A percentile compares a stretch with the other conserved stretches of the same genome.
These are phyloP conservation scores for Holocentrus rufus DNA, from an alignment of 2,797 vertebrate genomes.

Conservation along the genomic window DNA sequence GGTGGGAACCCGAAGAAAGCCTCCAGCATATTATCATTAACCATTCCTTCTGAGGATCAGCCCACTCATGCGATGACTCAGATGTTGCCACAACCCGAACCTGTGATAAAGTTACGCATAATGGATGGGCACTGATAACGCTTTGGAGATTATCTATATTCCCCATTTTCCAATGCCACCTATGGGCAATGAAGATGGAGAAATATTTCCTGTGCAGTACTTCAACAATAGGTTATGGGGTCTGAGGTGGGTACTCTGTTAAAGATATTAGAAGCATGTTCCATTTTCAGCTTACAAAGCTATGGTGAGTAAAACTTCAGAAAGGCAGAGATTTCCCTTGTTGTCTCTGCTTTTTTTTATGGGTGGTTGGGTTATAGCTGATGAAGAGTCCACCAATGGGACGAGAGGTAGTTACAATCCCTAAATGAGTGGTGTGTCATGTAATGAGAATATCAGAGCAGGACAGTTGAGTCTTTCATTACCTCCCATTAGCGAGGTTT, in stretches of 20 bases:
- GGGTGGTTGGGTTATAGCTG: not conserved
- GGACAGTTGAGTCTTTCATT: slow-evolving; percentile 62
- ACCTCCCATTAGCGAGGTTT: slow-evolving; percentile 65
- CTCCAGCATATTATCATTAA: slow-evolving; percentile 13
- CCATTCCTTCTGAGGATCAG: slow-evolving; percentile 18
- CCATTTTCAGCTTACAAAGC: not conserved
- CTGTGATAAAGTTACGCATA: not conserved
- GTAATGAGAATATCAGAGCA: slow-evolving; percentile 50
- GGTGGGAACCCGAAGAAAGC: slow-evolving; percentile 53
- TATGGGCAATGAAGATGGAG: slow-evolving; percentile 5
- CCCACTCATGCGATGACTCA: slow-evolving; percentile 37
- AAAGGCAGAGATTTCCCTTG: not conserved
- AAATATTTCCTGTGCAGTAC: not conserved
- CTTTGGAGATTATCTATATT: not conserved
- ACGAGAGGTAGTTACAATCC: slow-evolving; percentile 7
- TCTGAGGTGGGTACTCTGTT: too few relatives aligned
- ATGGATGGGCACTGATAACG: not conserved
- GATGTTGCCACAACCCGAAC: slow-evolving; percentile 5
- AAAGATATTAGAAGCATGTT: too few relatives aligned
- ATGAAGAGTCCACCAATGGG: slow-evolving; percentile 8
- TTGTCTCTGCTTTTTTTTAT: not conserved
- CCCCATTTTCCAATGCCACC: not conserved
- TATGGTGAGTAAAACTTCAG: not conserved
- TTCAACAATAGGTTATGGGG: not conserved
- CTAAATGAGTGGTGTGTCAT: slow-evolving; percentile 36